Percentiles rank a stretch among this genome's conserved stretches.
phyloP scores from a whole-genome alignment of 2,797 vertebrate species.

The Lepus oiostolus region DNA sequence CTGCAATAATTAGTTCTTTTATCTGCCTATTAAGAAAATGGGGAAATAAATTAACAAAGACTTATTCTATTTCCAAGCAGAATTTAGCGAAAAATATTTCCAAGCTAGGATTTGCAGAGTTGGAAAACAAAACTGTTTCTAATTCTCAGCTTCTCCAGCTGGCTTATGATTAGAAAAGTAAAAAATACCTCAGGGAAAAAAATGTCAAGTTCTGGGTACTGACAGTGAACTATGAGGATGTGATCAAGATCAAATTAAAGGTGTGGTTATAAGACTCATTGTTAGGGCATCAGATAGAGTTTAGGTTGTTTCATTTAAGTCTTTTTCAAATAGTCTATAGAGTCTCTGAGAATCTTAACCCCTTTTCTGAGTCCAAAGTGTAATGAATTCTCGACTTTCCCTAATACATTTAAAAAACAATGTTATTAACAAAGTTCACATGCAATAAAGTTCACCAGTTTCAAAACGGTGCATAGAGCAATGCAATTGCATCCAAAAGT shows the following conservation, averaged over 20 bases:
- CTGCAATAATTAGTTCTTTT: constrained; percentile 24
- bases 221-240: neutral
- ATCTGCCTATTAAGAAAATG: neutral
- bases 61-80: neutral
- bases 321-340: neutral
- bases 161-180: neutral
- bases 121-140: constrained; percentile 25
- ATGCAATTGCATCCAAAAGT: no score
- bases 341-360: neutral
- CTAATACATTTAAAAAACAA: neutral
- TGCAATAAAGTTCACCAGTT: neutral
- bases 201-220: neutral
- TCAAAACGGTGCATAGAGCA: no score
- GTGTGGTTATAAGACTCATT: neutral
- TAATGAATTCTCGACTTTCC: neutral
- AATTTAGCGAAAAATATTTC: constrained; percentile 46
- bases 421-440: neutral
- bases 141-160: neutral
- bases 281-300: neutral
- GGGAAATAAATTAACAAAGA: constrained; percentile 54
- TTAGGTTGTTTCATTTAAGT: neutral
- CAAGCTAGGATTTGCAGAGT: neutral
- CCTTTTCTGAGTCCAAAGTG: neutral
- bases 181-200: neutral
- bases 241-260: neutral